phyloP scores from a whole-genome alignment of 2,113 vertebrate genomes.

The Lichenostomus cassidix region DNA sequence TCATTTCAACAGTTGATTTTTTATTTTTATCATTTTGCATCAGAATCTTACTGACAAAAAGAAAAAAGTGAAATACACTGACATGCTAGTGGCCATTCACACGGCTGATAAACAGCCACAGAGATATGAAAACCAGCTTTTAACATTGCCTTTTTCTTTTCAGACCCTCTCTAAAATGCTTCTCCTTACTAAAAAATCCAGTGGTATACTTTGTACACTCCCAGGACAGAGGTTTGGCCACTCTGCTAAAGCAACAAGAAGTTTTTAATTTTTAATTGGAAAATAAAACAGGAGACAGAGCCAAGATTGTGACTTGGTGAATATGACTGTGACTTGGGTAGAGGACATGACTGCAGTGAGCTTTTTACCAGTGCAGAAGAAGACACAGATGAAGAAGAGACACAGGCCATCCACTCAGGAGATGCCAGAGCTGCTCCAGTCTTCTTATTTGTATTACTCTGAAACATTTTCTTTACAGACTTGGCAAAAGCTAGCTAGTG shows the following conservation, averaged over 20 bases:
- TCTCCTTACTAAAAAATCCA: neutral
- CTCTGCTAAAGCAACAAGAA: neutral
- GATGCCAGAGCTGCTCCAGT: neutral
- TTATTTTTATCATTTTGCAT: neutral
- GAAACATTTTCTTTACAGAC: neutral
- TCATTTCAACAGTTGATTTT: neutral
- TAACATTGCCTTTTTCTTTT: neutral
- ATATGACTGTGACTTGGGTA: neutral
- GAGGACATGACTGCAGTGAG: neutral
- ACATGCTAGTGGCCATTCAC: neutral
- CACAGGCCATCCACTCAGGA: neutral
- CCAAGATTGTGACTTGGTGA: neutral
- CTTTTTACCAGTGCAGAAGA: accelerated
- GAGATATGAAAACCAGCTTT: neutral
- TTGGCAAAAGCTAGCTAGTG: neutral
- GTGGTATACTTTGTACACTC: neutral
- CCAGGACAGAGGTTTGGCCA: neutral
- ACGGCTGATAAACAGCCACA: neutral
- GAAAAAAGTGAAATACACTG: neutral
- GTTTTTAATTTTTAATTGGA: neutral
- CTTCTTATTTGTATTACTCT: neutral
- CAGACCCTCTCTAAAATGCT: neutral
- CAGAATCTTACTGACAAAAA: neutral
- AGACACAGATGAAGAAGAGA: neutral
- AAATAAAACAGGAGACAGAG: neutral